A percentile compares a stretch with the other conserved stretches of the same genome.
phyloP scores from a whole-genome alignment of 2,113 vertebrate genomes.

The Sinosuthora webbiana region DNA sequence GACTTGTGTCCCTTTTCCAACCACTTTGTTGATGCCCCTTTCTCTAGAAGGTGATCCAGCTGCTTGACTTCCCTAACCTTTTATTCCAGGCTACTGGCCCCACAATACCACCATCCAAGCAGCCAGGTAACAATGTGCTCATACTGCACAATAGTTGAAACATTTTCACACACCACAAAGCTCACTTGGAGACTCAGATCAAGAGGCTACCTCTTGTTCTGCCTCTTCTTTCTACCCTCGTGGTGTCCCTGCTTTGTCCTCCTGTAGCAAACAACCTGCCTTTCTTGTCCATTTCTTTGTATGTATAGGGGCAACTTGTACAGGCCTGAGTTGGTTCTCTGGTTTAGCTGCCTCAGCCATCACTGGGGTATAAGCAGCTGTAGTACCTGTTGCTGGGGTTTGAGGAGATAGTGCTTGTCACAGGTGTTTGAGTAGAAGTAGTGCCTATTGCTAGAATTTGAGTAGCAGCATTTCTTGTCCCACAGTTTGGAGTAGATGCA shows the following conservation, averaged over 20 bases:
- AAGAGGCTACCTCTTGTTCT: background rate
- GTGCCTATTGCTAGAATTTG: background rate
- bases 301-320: background rate
- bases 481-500: background rate
- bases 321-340: background rate
- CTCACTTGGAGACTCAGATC: accelerated
- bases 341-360: background rate
- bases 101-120: background rate
- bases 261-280: background rate
- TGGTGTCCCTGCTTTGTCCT: background rate
- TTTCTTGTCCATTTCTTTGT: background rate
- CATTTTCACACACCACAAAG: background rate
- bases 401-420: background rate
- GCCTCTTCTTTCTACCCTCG: background rate
- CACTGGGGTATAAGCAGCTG: background rate
- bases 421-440: background rate
- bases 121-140: background rate
- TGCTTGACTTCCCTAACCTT: background rate
- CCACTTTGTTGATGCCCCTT: background rate
- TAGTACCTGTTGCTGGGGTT: background rate
- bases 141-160: background rate
- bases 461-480: background rate
- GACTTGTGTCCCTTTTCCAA: background rate
- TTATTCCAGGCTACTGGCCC: background rate
- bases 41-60: background rate